phyloP scores from a whole-genome alignment of 1,140 invertebrate species.

The Zaprionus nigranus region DNA sequence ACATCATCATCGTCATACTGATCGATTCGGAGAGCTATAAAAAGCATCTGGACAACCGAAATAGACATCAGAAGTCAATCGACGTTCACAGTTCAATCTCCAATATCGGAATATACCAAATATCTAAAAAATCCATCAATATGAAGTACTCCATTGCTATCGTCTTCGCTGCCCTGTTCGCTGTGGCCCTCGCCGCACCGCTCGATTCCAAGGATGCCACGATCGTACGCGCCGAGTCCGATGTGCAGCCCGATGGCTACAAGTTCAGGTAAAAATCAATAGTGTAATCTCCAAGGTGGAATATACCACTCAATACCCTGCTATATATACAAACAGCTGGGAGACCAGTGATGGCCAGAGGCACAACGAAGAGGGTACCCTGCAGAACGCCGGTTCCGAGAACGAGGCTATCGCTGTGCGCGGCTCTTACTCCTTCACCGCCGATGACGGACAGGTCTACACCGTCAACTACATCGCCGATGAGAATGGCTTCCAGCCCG shows the following conservation, averaged over 20 bases:
- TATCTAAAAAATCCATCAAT: conserved; percentile 21
- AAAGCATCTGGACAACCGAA: conserved; percentile 54
- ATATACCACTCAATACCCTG: neutral
- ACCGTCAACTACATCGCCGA: conserved; percentile 90
- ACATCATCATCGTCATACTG: neutral
- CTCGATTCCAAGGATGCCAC: conserved; percentile 62
- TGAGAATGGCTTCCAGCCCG: conserved; percentile 91
- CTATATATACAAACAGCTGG: conserved; percentile 48
- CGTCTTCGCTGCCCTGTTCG: conserved; percentile 68
- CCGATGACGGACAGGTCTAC: conserved; percentile 88
- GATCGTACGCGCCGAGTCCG: conserved; percentile 81
- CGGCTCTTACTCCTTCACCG: conserved; percentile 87
- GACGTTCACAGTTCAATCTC: conserved; percentile 48
- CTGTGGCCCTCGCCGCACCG: conserved; percentile 70
- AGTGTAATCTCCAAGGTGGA: neutral
- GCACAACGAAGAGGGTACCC: conserved; percentile 68
- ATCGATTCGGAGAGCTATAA: conserved; percentile 52
- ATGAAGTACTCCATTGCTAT: conserved; percentile 73
- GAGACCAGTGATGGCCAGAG: conserved; percentile 75
- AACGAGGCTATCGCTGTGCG: conserved; percentile 85
- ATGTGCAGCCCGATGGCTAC: conserved; percentile 85
- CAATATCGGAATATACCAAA: conserved; percentile 21
- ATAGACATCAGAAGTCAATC: conserved; percentile 71
- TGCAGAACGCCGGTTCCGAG: conserved; percentile 70
- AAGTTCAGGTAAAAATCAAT: conserved; percentile 84